phyloP scores from a whole-genome alignment of 2,888 invertebrate species.

The Nomada goodeniana region DNA sequence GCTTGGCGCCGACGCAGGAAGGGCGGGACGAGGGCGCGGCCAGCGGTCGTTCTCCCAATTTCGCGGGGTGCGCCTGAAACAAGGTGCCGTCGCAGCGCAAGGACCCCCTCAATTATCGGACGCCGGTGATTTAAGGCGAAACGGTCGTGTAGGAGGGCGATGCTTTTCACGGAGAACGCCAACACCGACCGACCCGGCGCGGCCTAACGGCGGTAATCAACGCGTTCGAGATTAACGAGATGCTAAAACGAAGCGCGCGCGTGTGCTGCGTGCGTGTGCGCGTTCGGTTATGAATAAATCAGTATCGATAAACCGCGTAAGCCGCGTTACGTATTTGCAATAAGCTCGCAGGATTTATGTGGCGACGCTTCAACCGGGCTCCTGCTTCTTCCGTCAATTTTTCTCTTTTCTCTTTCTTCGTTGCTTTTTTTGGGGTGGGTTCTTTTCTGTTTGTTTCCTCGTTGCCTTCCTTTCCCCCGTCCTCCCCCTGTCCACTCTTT shows the following conservation, averaged over 20 bases:
- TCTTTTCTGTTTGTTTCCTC: background rate
- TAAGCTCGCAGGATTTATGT: constrained; percentile 59
- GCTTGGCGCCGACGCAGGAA: constrained; percentile 74
- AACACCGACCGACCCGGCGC: constrained; percentile 12
- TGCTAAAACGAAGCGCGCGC: constrained; percentile 63
- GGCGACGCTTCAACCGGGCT: constrained; percentile 7
- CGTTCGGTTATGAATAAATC: constrained; percentile 66
- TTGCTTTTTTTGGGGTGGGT: too few relatives aligned
- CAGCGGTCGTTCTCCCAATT: constrained; percentile 79
- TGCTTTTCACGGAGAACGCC: constrained; percentile 46
- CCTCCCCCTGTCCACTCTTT: background rate
- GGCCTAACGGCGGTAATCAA: constrained; percentile 63
- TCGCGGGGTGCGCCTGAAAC: constrained; percentile 77
- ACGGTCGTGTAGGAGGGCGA: constrained; percentile 66
- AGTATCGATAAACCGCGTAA: constrained; percentile 68
- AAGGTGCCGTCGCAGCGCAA: constrained; percentile 76
- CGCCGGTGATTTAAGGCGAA: constrained; percentile 74
- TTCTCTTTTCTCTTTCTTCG: background rate
- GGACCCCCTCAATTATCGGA: constrained; percentile 79
- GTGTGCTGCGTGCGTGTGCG: background rate
- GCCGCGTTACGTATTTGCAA: constrained; percentile 66
- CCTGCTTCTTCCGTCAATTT: background rate
- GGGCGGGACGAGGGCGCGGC: constrained; percentile 76
- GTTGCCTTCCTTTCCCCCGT: background rate
- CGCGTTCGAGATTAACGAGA: constrained; percentile 71